Conservation (phyloP, 2,797 vertebrate genomes). For the Calcarius lapponicus region DNA sequence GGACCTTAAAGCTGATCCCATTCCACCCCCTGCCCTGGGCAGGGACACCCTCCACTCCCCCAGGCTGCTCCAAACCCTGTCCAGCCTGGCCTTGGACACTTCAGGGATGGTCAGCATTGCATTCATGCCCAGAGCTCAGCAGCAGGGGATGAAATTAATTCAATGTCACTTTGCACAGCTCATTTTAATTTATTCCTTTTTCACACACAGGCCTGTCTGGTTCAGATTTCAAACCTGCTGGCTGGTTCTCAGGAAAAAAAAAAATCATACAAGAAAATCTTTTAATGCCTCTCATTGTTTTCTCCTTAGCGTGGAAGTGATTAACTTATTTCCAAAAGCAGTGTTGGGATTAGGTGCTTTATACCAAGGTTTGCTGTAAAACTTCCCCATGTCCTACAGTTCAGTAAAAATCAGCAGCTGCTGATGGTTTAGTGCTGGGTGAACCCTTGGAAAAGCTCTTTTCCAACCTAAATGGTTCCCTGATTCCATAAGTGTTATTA, state of each 20-base stretch:
- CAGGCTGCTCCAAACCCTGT: background rate
- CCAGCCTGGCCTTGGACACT: background rate
- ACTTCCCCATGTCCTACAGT: background rate
- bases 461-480: background rate
- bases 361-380: background rate
- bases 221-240: background rate
- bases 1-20: background rate
- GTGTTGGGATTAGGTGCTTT: background rate
- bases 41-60: background rate
- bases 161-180: background rate
- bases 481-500: background rate
- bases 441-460: background rate
- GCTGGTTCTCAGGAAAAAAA: background rate
- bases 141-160: background rate
- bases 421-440: background rate
- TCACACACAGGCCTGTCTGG: background rate
- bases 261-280: background rate
- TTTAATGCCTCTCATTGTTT: slow-evolving; percentile 26
- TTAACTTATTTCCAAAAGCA: background rate
- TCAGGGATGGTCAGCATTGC: background rate
- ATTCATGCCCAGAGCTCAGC: background rate
- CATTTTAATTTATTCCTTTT: background rate
- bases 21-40: background rate
- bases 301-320: slow-evolving; percentile 19
- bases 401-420: background rate